A percentile compares a stretch with the other conserved stretches of the same genome.
Evolutionary conservation across 92 coral and sea anemone species (phyloP).

Genomic region (Porites rus): DNA sequence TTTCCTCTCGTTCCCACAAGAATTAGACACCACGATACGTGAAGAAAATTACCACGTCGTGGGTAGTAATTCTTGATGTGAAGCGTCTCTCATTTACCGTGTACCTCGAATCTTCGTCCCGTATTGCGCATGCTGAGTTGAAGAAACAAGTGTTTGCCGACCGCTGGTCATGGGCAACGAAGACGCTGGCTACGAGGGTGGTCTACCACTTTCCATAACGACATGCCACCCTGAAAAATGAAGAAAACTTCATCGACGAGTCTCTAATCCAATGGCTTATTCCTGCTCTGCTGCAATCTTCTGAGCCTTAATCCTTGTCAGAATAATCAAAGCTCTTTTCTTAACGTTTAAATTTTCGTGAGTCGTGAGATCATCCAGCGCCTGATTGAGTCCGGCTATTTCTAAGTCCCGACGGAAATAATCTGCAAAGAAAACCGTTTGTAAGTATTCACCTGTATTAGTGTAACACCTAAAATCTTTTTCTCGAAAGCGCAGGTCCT

Average conservation of each 20-base stretch:
- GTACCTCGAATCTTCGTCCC: not conserved
- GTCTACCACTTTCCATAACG: not conserved
- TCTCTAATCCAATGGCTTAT: constrained; percentile 17
- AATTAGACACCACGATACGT: too few relatives aligned
- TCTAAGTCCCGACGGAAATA: constrained; percentile 83
- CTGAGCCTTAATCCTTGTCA: constrained; percentile 88
- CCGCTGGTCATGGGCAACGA: not conserved
- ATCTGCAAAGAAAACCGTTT: constrained; percentile 46
- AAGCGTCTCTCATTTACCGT: not conserved
- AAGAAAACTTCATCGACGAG: not conserved
- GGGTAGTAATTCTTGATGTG: too few relatives aligned
- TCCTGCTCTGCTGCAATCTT: constrained; percentile 60
- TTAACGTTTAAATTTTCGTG: constrained; percentile 82
- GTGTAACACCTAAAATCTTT: not conserved
- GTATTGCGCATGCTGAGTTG: not conserved
- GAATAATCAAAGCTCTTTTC: constrained; percentile 90
- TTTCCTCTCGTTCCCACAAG: too few relatives aligned
- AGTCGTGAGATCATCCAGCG: constrained; percentile 80
- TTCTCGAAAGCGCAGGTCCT: too few relatives aligned
- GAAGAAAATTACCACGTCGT: too few relatives aligned
- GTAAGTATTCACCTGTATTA: not conserved
- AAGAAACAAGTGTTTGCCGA: too few relatives aligned
- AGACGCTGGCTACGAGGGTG: not conserved
- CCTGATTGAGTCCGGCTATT: constrained; percentile 77
- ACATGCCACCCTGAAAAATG: not conserved